A percentile compares a stretch with the other conserved stretches of the same genome.
phyloP scores from a whole-genome alignment of 2,797 vertebrate genomes.

The Tadarida brasiliensis region DNA sequence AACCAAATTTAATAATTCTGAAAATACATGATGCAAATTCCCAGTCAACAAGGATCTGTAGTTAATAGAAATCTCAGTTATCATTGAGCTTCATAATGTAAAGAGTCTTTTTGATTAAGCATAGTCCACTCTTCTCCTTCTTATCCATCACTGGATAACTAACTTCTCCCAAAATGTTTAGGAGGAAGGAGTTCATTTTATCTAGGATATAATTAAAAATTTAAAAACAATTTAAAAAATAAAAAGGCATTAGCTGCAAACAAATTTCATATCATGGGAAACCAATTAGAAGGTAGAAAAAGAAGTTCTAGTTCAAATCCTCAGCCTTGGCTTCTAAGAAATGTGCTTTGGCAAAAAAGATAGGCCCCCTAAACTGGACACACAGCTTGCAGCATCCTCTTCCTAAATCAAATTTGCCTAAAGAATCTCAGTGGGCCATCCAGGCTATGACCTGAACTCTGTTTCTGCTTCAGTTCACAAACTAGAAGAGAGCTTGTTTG shows the following conservation, averaged over 20 bases:
- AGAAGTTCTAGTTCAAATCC: conserved; percentile 20
- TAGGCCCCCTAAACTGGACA: neutral
- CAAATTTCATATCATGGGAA: neutral
- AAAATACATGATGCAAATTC: neutral
- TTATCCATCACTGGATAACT: neutral
- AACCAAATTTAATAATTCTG: neutral
- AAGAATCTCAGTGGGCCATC: neutral
- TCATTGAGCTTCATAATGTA: neutral
- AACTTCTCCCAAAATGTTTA: neutral
- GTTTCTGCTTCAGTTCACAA: neutral
- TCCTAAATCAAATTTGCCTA: conserved; percentile 5
- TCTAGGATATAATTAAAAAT: neutral
- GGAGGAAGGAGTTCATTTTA: neutral
- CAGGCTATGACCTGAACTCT: neutral
- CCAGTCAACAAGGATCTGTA: neutral
- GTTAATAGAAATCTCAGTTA: conserved; percentile 23
- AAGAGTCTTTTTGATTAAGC: neutral
- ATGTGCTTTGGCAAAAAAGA: neutral
- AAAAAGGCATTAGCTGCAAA: neutral
- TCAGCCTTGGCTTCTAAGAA: neutral
- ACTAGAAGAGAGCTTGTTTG: neutral
- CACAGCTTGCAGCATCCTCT: neutral
- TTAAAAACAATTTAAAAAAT: neutral
- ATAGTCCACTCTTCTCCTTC: neutral
- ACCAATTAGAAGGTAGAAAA: neutral